Evolutionary conservation across 2,888 invertebrate genomes (phyloP).

Genomic region (Corbicula japonica): DNA sequence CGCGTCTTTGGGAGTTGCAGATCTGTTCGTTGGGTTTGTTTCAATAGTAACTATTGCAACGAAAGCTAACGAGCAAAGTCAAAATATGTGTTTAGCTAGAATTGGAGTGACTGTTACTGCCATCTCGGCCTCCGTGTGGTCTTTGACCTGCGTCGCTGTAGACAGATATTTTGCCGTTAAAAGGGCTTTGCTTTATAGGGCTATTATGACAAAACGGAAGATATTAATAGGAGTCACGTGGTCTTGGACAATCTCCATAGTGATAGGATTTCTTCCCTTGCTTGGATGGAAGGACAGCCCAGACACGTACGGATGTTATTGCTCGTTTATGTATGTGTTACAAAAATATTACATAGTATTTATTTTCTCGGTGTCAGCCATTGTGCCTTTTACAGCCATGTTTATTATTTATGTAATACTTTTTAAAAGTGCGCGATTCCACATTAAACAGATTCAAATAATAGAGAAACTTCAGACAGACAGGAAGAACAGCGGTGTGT

Average conservation of each 20-base stretch:
- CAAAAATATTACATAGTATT: constrained; percentile 68
- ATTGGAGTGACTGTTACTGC: constrained; percentile 72
- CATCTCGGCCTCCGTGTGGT: constrained; percentile 70
- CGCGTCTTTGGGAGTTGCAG: constrained; percentile 72
- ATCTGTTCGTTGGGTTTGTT: constrained; percentile 73
- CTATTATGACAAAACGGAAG: constrained; percentile 68
- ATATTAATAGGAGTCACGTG: constrained; percentile 63
- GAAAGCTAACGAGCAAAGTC: constrained; percentile 60
- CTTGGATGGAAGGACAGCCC: constrained; percentile 75
- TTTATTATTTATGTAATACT: constrained; percentile 69
- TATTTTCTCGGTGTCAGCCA: constrained; percentile 61
- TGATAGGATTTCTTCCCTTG: constrained; percentile 76
- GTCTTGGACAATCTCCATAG: constrained; percentile 71
- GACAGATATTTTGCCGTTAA: constrained; percentile 80
- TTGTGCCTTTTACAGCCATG: constrained; percentile 73
- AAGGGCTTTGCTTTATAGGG: constrained; percentile 72
- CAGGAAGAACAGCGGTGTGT: constrained; percentile 49
- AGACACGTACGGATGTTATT: constrained; percentile 65
- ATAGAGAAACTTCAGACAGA: constrained; percentile 66
- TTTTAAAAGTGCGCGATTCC: constrained; percentile 70
- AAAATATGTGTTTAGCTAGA: constrained; percentile 69
- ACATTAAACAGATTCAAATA: constrained; percentile 74
- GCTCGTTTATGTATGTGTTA: constrained; percentile 75
- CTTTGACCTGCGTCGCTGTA: constrained; percentile 76
- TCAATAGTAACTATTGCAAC: constrained; percentile 74